A percentile compares a stretch with the other conserved stretches of the same genome.
phyloP scores from a whole-genome alignment of 2,113 vertebrate species.

The Corythaixoides concolor region DNA sequence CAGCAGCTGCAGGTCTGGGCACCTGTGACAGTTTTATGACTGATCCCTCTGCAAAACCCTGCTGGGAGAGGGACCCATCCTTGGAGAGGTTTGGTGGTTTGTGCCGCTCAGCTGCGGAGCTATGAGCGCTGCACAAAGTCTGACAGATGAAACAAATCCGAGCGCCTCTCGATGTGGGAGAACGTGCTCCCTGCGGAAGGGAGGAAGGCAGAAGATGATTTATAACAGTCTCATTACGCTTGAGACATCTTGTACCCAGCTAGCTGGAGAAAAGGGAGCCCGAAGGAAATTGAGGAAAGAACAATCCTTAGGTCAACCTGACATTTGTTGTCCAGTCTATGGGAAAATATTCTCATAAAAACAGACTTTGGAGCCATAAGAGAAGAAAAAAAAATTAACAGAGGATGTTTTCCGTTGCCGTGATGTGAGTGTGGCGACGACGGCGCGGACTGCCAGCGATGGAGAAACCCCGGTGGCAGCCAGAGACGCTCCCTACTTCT shows the following conservation, averaged over 20 bases:
- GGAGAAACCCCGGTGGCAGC: background rate
- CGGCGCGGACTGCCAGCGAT: rapidly evolving
- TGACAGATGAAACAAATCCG: background rate
- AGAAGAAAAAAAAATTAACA: background rate
- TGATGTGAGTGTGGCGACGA: background rate
- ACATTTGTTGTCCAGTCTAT: conserved; percentile 30
- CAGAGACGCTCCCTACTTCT: background rate
- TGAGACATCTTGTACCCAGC: conserved; percentile 31
- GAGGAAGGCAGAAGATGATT: background rate
- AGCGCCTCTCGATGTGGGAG: background rate
- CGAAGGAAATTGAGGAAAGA: background rate
- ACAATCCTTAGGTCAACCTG: conserved; percentile 39
- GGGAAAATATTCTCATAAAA: conserved; percentile 9
- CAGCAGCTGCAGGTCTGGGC: background rate
- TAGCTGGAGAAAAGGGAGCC: background rate
- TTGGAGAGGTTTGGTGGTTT: background rate
- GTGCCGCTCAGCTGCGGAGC: background rate
- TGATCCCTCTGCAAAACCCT: background rate
- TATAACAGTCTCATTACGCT: background rate
- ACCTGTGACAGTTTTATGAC: rapidly evolving
- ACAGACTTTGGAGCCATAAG: background rate
- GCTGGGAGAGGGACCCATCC: background rate
- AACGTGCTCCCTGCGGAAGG: background rate
- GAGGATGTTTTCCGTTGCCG: background rate
- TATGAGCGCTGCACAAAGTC: background rate